Evolutionary conservation across 2,113 vertebrate species (phyloP), one percentile per base, ranked within the genome.

Genomic region (Lampris incognitus): DNA sequence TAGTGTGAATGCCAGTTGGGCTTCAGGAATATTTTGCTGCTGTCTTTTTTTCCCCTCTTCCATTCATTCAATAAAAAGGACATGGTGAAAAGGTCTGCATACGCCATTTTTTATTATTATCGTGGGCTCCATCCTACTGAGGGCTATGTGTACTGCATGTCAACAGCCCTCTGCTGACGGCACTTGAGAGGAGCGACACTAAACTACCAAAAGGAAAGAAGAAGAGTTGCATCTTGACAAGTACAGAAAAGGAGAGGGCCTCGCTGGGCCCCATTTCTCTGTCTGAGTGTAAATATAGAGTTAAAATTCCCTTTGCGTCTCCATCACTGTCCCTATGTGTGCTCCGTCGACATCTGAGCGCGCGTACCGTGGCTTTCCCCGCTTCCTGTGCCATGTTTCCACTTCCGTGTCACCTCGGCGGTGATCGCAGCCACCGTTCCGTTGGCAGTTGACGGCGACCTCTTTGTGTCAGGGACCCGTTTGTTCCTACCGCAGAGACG

Each of bases 211-310:
- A 66, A 40, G 59, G 74, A 86, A 84, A 66, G 80, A 84, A 81
- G 44, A 76, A 72, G 76, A 82, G 86, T 81, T 83, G 82, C 55
- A 78, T 78, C 57, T 70, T 76, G 81, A 74, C 76, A 81, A 85
- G 74, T 49, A 70, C 50, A 83, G 79, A 57, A 62, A 66, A 71
- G 68, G 56, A 24, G 73, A 67, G 40, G 76, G 61, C 69, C 38
- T 68, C 67, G 10, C 38, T 36, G 58, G 55, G 73, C 46, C 58
- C 78, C 44, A 74, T 79, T 69, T 85, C 67, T 86, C 56, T 24
- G n/a, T 58, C 80, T 57, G 57, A 76, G 82, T 80, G 54, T 72
- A 83, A 86, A 83, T 76, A 55, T 69, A 63, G 54, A 63, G 54
- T 83, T 42, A 72, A 63, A 59, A 55, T 69, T 62, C 55, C 67